Base-by-base conservation (phyloP, 2,797 vertebrate genomes). In the Sebastes vulpes region DNA sequence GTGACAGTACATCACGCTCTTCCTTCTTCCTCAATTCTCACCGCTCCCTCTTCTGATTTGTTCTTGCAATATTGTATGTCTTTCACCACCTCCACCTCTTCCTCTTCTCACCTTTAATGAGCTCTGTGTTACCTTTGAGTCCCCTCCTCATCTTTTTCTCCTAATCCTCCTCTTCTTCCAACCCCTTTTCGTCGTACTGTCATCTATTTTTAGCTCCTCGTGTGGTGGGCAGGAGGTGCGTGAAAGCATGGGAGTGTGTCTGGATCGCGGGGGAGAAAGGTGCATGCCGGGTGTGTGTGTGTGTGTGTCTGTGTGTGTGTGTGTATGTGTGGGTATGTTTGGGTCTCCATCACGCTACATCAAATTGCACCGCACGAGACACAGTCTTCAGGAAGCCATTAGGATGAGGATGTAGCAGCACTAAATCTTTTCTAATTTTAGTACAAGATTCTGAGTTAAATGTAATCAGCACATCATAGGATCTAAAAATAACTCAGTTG, bases 121-220 rank as follows among this genome's bases (percentile, higher is more conserved):
- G 63, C 75, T 48, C 58, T 38, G 16, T 23, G 54, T 78, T 75
- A 73, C 68, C 65, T 82, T 70, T 71, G 35, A 74, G 81, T 89
- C 80, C 61, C 69, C 85, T 82, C 68, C 76, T 86, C 79, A 67
- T 81, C 77, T 59, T 48, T 48, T 65, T 46, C 68, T 81, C 64
- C 52, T 11, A 4, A 58, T 81, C 81, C 81, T 75, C 83, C 69
- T 70, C 65, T 85, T 71, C 70, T 64, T 77, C 85, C 86, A 92
- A 67, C 86, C 88, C 42, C 88, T 70, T 92, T 89, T 91, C 63
- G 71, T 86, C 11, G 42, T 77, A 57, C 83, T 56, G 85, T 85
- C 72, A 53, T 89, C 94, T 96, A 96, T 96, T 96, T 96, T 95
- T 96, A 96, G 94, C 93, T 85, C 90, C 94, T 95, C 83, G 90